phyloP scores from a whole-genome alignment of 2,113 vertebrate genomes.

The Ptychochromis oligacanthus region DNA sequence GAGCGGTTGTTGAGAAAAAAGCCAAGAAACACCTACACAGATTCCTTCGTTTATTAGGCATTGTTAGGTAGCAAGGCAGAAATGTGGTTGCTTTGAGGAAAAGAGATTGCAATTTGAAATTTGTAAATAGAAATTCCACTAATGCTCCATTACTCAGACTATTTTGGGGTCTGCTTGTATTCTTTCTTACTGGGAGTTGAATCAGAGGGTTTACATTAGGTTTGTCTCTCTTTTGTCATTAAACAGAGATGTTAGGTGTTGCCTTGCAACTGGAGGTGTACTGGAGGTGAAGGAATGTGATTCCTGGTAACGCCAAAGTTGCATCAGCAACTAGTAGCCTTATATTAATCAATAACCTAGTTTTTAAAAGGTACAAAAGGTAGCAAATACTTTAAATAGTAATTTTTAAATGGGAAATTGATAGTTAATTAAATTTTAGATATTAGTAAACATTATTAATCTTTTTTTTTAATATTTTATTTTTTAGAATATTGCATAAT shows the following conservation, averaged over 20 bases:
- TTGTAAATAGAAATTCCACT: neutral
- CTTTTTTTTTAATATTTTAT: no score
- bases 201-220: neutral
- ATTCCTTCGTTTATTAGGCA: neutral
- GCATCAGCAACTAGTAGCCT: neutral
- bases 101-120: constrained; percentile 1
- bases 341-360: neutral
- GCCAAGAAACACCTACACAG: neutral
- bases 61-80: neutral
- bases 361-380: neutral
- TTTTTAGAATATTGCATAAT: neutral
- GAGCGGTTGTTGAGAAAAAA: neutral
- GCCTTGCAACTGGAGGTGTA: neutral
- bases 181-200: neutral
- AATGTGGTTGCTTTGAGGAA: neutral
- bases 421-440: neutral
- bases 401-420: neutral
- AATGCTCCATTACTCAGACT: neutral
- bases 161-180: neutral
- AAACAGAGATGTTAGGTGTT: neutral
- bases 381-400: neutral
- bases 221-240: neutral
- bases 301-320: neutral
- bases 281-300: neutral
- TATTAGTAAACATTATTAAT: neutral